Base-by-base conservation (phyloP, 2,113 vertebrate species). In the Gadus chalcogrammus region DNA sequence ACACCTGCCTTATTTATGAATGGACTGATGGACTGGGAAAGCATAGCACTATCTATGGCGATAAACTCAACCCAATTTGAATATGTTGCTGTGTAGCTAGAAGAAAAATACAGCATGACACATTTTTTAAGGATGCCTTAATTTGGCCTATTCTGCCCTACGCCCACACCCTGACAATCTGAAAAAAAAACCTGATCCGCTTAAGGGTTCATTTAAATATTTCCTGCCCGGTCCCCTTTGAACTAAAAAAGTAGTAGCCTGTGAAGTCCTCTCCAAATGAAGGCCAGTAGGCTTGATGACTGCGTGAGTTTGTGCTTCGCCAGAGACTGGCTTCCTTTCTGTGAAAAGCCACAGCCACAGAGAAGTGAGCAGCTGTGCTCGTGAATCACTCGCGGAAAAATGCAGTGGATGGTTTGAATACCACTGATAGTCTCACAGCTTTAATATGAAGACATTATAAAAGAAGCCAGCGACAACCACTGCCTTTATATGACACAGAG, bases 371-470 rank as follows among this genome's bases (percentile, higher is more conserved):
- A 90, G 87, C 86, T 88, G 86, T 74, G 81, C 65, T 65, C 77
- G 79, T 87, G 87, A 88, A 75, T 86, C 89, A 89, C 75, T 78
- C n/a, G 71, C 35, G 78, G 72, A 61, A 74, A 84, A 87, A 82
- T 83, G 74, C 73, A 82, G 79, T 3, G 28, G 69, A 81, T 82
- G 76, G 70, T 75, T 80, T 70, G 61, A 76, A 88, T 88, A 61
- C 80, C 86, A 78, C n/a, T 66, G 73, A 84, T 87, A 84, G 81
- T 77, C 82, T 67, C 80, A 84, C 74, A 71, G 31, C 31, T 1
- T 35, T 35, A 5, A 73, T 76, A 84, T 84, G 83, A 73, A 77
- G 80, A 48, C 42, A 48, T 48, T 80, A 74, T 79, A 84, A 27
- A 66, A 16, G 67, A 18, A 0, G 66, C 35, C 17, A 61, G 0